phyloP scores from a whole-genome alignment of 1,140 invertebrate genomes.

The Drosophila setifemur region DNA sequence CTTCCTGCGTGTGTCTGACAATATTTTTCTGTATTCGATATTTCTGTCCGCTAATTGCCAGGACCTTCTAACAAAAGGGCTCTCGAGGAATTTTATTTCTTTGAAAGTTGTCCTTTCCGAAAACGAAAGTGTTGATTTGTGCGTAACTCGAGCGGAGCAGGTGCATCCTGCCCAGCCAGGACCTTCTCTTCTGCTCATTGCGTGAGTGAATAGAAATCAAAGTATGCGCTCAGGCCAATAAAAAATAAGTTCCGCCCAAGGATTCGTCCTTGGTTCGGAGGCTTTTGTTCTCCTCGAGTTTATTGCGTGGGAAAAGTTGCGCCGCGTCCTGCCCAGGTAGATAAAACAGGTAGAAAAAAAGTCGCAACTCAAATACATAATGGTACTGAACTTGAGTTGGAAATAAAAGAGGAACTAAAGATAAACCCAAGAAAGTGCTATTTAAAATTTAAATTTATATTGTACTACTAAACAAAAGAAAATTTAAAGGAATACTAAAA shows the following conservation, averaged over 20 bases:
- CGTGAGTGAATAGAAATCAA: conserved; percentile 8
- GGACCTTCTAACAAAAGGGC: conserved; percentile 27
- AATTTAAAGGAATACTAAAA: no score
- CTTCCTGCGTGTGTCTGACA: conserved; percentile 51
- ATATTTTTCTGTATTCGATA: conserved; percentile 45
- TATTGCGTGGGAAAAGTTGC: conserved; percentile 37
- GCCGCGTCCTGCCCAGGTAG: background rate
- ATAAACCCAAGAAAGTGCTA: conserved; percentile 5
- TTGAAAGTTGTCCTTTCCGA: conserved; percentile 6
- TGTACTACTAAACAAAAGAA: no score
- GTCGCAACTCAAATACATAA: conserved; percentile 8
- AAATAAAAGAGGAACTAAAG: conserved; percentile 27
- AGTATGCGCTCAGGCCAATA: no score
- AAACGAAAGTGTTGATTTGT: conserved; percentile 78
- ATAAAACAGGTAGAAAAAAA: conserved; percentile 11
- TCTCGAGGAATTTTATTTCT: conserved; percentile 15
- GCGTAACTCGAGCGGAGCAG: conserved; percentile 56
- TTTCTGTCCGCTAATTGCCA: conserved; percentile 44
- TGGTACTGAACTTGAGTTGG: conserved; percentile 17
- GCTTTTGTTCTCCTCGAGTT: background rate
- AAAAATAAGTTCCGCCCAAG: background rate
- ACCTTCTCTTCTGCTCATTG: conserved; percentile 27
- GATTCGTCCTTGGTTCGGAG: conserved; percentile 24
- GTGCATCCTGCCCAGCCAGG: conserved; percentile 57
- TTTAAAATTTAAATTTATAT: no score